Evolutionary conservation across 1,140 invertebrate species (phyloP).

Genomic region (Pararge aegeria): DNA sequence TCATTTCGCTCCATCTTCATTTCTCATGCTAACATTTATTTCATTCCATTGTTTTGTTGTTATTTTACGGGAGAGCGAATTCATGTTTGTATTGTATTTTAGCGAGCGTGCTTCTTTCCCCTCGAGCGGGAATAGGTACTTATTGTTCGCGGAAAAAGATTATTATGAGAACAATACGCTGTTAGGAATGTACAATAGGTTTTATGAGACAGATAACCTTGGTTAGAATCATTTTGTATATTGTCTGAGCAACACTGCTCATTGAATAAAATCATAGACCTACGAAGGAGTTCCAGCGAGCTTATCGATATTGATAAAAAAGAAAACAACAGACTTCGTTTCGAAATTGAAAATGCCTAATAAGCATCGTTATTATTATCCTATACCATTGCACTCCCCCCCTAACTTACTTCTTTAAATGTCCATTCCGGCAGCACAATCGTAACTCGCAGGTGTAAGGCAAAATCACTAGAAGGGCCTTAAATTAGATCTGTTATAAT

Average conservation of each 20-base stretch:
- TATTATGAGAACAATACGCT: conserved; percentile 27
- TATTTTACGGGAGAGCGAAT: conserved; percentile 32
- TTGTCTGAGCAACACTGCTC: neutral
- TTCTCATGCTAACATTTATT: conserved; percentile 57
- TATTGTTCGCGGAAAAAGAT: conserved; percentile 22
- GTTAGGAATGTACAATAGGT: conserved; percentile 21
- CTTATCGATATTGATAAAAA: too few species aligned
- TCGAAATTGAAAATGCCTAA: too few species aligned
- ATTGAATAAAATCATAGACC: neutral
- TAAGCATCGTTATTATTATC: too few species aligned
- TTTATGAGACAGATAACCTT: conserved; percentile 21
- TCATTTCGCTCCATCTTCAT: conserved; percentile 55
- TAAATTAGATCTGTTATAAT: too few species aligned
- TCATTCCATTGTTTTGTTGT: conserved; percentile 55
- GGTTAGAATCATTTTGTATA: neutral
- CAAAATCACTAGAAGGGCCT: too few species aligned
- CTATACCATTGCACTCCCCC: too few species aligned
- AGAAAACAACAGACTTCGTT: too few species aligned
- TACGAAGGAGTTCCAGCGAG: too few species aligned
- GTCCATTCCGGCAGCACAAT: too few species aligned
- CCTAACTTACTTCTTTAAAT: too few species aligned
- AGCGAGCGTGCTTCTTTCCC: conserved; percentile 20
- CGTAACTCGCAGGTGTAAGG: too few species aligned
- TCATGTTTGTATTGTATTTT: conserved; percentile 34
- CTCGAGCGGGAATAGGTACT: conserved; percentile 20